Evolutionary conservation across 2,113 vertebrate species (phyloP).

Genomic region (Rhabdornis inornatus): DNA sequence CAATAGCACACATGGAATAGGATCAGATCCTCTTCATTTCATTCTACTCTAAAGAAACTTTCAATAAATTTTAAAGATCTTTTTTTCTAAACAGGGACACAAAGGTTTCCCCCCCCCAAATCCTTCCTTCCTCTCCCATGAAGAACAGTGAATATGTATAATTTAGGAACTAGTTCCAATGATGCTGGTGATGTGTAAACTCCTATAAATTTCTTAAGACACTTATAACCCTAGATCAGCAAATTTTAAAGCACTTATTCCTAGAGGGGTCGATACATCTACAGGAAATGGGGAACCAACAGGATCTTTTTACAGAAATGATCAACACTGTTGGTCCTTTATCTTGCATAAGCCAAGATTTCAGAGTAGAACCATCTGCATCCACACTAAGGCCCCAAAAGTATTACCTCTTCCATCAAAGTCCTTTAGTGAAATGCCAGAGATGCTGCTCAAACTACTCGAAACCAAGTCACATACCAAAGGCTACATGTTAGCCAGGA

Average conservation of each 20-base stretch:
- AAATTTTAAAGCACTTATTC: background rate
- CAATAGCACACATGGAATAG: background rate
- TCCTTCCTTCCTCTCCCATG: background rate
- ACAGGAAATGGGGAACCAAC: background rate
- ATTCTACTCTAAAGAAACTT: background rate
- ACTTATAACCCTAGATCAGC: background rate
- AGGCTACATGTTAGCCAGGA: background rate
- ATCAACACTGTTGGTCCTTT: background rate
- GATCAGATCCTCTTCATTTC: background rate
- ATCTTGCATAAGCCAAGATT: background rate
- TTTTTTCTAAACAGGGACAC: background rate
- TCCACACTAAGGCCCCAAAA: background rate
- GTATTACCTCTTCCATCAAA: background rate
- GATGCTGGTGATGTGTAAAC: background rate
- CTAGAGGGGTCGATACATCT: background rate
- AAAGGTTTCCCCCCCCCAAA: background rate
- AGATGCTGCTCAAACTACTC: background rate
- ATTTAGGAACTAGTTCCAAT: background rate
- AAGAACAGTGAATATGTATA: background rate
- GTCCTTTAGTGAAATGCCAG: background rate
- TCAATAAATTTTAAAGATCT: background rate
- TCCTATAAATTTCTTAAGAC: background rate
- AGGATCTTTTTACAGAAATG: background rate
- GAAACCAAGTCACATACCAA: background rate
- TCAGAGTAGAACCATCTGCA: background rate